phyloP scores from a whole-genome alignment of 2,797 vertebrate genomes.

The Microctenopoma stevenorrisi region DNA sequence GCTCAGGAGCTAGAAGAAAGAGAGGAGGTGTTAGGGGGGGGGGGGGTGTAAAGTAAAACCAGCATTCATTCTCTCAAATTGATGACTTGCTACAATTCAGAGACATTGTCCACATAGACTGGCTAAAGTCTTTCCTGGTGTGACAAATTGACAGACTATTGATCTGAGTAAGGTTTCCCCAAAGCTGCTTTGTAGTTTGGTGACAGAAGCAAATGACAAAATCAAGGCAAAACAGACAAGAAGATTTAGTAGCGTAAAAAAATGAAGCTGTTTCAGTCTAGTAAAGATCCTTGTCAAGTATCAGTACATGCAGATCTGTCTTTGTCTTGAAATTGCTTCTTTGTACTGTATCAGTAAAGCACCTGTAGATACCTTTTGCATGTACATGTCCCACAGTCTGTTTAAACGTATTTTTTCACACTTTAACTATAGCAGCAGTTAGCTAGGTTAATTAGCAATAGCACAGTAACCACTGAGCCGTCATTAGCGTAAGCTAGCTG shows the following conservation, averaged over 20 bases:
- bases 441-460: too few species aligned
- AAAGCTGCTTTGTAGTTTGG: neutral
- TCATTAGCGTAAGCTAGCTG: too few species aligned
- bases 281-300: too few species aligned
- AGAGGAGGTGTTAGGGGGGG: constrained; percentile 36
- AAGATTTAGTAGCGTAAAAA: too few species aligned
- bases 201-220: neutral
- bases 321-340: too few species aligned
- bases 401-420: too few species aligned
- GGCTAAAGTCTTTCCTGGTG: constrained; percentile 46
- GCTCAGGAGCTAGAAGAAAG: constrained; percentile 39
- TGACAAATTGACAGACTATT: constrained; percentile 27
- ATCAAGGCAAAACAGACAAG: neutral
- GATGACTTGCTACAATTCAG: constrained; percentile 67
- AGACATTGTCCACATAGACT: constrained; percentile 48
- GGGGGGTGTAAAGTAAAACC: constrained; percentile 31
- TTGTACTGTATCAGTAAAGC: too few species aligned
- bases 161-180: constrained; percentile 14
- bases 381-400: too few species aligned
- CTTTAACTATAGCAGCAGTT: neutral
- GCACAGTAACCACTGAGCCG: too few species aligned
- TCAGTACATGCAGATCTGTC: too few species aligned
- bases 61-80: constrained; percentile 56
- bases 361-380: too few species aligned
- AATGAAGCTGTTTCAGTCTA: too few species aligned